Evolutionary conservation across 2,113 vertebrate genomes (phyloP).

Genomic region (Actinemys pallida): DNA sequence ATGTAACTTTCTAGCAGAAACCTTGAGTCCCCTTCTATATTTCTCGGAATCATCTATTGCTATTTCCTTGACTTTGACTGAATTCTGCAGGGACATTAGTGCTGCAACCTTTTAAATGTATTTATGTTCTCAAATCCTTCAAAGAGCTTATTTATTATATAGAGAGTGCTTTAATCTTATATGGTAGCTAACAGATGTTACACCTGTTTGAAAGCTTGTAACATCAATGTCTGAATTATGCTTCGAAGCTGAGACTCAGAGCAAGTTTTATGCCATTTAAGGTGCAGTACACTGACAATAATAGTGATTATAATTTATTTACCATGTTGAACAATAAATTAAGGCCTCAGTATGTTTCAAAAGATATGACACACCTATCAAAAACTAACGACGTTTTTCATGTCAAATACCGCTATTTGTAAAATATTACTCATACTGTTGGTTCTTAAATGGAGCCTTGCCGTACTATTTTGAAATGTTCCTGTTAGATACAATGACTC

Average conservation of each 20-base stretch:
- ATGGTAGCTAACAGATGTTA: not conserved
- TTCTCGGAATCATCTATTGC: not conserved
- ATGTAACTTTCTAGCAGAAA: not conserved
- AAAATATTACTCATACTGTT: not conserved
- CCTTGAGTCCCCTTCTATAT: not conserved
- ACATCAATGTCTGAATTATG: not conserved
- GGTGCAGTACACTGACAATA: not conserved
- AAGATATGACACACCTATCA: not conserved
- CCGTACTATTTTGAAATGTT: not conserved
- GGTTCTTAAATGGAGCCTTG: not conserved
- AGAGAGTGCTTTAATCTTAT: not conserved
- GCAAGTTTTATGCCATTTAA: not conserved
- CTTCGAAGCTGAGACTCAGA: not conserved
- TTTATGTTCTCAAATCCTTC: not conserved
- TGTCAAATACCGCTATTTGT: not conserved
- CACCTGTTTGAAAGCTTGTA: not conserved
- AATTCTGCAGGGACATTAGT: not conserved
- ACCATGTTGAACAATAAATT: not conserved
- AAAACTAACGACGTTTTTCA: not conserved
- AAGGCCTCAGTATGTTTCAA: not conserved
- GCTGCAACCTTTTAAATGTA: not conserved
- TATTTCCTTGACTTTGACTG: not conserved
- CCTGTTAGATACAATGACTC: not conserved
- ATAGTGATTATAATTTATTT: not conserved
- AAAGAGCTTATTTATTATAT: rapidly evolving